Conservation (phyloP, 2,113 vertebrate genomes). For the Coryphaenoides rupestris region DNA sequence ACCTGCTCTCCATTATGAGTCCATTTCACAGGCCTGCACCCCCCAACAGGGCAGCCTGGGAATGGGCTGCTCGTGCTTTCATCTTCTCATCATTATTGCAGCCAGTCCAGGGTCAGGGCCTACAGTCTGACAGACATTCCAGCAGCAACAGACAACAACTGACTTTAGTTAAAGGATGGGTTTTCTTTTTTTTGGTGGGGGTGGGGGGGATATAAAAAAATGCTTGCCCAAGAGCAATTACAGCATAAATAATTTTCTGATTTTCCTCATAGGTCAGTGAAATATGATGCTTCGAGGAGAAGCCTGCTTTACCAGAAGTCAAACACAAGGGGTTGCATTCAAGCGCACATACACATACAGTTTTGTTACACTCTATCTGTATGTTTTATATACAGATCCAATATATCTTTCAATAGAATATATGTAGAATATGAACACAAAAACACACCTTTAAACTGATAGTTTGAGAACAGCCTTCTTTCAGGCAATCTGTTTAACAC, state of each 20-base stretch:
- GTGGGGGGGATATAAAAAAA: slow-evolving; percentile 19
- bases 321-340: neutral
- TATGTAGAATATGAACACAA: slow-evolving; percentile 58
- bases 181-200: neutral
- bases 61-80: slow-evolving; percentile 78
- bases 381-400: neutral
- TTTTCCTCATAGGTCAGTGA: slow-evolving; percentile 60
- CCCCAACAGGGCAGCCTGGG: slow-evolving; percentile 78
- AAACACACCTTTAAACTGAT: slow-evolving; percentile 55
- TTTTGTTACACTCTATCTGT: neutral
- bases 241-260: slow-evolving; percentile 73
- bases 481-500: slow-evolving; percentile 71
- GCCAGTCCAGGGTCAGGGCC: slow-evolving; percentile 76
- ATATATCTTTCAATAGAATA: slow-evolving; percentile 51
- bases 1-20: slow-evolving; percentile 81
- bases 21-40: slow-evolving; percentile 74
- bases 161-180: slow-evolving; percentile 65
- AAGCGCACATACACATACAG: neutral
- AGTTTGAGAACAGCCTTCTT: slow-evolving; percentile 62
- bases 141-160: slow-evolving; percentile 72
- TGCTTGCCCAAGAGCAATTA: slow-evolving; percentile 71
- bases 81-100: slow-evolving; percentile 81
- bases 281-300: slow-evolving; percentile 54
- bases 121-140: slow-evolving; percentile 72
- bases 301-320: neutral